Base-by-base conservation (phyloP, 2,797 vertebrate genomes). In the Hippopotamyrus pictus region DNA sequence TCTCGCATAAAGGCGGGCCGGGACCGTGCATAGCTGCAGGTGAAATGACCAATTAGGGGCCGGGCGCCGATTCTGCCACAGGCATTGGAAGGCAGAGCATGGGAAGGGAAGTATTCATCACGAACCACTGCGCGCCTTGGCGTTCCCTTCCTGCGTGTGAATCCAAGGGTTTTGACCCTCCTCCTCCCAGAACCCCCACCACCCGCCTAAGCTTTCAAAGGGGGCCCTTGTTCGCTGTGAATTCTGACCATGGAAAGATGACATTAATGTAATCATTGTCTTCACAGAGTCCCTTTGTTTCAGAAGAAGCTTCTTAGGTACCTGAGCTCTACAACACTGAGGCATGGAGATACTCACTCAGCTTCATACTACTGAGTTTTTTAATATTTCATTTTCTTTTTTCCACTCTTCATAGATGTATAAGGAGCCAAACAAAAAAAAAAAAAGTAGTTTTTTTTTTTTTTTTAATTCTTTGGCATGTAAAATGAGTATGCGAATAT, bases 1-100 rank as follows among this genome's bases (percentile, higher is more conserved):
- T 88, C 90, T 93, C 91, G 93, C 93, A 94, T 93, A 95, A 94
- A 92, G 92, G 90, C 90, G 90, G 89, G 50, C 89, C 44, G 87
- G 92, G 93, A 93, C 93, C 91, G 89, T 92, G 87, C 88, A 84
- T 91, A 89, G 92, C 93, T 93, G 90, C 92, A 94, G 94, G 94
- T 94, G 92, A 92, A 91, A 92, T 88, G 90, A 90, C 53, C 84
- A 90, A 93, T 89, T 93, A 91, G 88, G 90, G 91, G 90, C 88
- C 90, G 11, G 25, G 91, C 89, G 86, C 51, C 44, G 84, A 90
- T 87, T 90, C 33, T 73, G 91, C 87, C 88, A 88, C 89, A 91
- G 90, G 92, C 89, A 87, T 57, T 29, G 50, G 59, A 86, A 57
- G 19, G 19, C 3, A 82, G 92, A 91, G 12, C 25, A 65, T 29